Percentiles rank a stretch among this genome's conserved stretches.
These are phyloP conservation scores for Leucophenga varia DNA, from an alignment of 1,140 invertebrate species.

Conservation along the genomic window DNA sequence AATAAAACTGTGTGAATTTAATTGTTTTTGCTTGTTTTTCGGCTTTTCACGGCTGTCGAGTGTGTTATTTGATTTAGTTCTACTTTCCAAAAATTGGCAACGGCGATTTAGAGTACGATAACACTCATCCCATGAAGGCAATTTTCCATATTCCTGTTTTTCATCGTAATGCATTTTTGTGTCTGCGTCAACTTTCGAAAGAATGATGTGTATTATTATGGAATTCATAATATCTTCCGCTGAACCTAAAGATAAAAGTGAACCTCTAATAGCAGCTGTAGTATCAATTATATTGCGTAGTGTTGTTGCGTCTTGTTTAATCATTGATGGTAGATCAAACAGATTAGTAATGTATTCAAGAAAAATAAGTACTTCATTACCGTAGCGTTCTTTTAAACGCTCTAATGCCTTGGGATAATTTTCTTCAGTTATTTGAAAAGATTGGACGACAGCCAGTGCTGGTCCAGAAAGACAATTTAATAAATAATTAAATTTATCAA, in stretches of 20 bases:
- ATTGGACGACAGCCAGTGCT: not conserved
- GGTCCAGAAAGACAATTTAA: slow-evolving; percentile 1
- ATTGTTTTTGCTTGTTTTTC: too few species aligned
- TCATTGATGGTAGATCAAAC: slow-evolving; percentile 1
- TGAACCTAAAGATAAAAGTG: slow-evolving; percentile 2
- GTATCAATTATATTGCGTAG: slow-evolving; percentile 4
- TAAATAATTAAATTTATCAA: slow-evolving; percentile 15
- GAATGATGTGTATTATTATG: slow-evolving; percentile 5
- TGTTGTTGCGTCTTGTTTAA: not conserved
- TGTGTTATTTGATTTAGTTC: not conserved
- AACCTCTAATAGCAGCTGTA: slow-evolving; percentile 3
- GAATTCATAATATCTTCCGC: not conserved
- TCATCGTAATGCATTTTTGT: slow-evolving; percentile 2
- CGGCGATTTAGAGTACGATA: not conserved
- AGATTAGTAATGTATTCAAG: not conserved
- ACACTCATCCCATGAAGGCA: slow-evolving; percentile 6
- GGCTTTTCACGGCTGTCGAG: too few species aligned
- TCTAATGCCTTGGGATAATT: slow-evolving; percentile 4
- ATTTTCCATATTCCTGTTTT: not conserved
- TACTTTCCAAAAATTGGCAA: slow-evolving; percentile 5
- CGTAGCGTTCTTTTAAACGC: slow-evolving; percentile 7
- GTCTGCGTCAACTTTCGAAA: not conserved
- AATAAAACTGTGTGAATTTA: not conserved
- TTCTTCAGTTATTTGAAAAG: slow-evolving; percentile 13
- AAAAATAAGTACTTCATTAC: slow-evolving; percentile 8